A percentile compares a stretch with the other conserved stretches of the same genome.
These are phyloP conservation scores for Squalus acanthias DNA, from an alignment of 2,797 vertebrate genomes.

Conservation along the genomic window DNA sequence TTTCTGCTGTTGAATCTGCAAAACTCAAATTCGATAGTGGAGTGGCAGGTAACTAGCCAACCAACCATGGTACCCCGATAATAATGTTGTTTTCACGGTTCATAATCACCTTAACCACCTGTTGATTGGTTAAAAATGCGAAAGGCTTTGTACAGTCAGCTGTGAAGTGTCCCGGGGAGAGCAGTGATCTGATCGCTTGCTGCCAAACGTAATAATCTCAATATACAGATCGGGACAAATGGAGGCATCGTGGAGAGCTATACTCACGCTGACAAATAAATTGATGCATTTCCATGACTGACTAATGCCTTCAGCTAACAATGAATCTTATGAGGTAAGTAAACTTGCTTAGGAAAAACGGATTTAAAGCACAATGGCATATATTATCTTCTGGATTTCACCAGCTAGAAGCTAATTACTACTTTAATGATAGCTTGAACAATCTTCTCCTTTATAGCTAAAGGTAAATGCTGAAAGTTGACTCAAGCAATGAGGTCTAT, in stretches of 20 bases:
- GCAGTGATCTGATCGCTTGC: neutral
- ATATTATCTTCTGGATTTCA: slow-evolving; percentile 21
- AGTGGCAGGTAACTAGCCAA: neutral
- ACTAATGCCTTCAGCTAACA: neutral
- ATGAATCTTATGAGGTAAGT: neutral
- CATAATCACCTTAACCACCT: neutral
- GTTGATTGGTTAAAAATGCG: neutral
- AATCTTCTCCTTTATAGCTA: neutral
- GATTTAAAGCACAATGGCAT: neutral
- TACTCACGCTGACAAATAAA: neutral
- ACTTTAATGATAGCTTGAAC: neutral
- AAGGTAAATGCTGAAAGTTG: no score
- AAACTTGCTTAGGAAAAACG: neutral
- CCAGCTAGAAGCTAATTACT: neutral
- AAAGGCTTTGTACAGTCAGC: neutral
- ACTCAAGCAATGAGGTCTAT: neutral
- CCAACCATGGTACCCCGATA: neutral
- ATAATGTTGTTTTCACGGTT: neutral
- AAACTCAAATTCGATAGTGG: neutral
- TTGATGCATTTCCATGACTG: neutral
- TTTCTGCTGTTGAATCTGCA: neutral
- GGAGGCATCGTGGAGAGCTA: neutral
- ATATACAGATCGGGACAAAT: neutral
- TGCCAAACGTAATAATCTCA: neutral
- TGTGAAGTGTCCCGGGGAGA: neutral